phyloP scores from a whole-genome alignment of 2,888 invertebrate species.

The Metellina segmentata region DNA sequence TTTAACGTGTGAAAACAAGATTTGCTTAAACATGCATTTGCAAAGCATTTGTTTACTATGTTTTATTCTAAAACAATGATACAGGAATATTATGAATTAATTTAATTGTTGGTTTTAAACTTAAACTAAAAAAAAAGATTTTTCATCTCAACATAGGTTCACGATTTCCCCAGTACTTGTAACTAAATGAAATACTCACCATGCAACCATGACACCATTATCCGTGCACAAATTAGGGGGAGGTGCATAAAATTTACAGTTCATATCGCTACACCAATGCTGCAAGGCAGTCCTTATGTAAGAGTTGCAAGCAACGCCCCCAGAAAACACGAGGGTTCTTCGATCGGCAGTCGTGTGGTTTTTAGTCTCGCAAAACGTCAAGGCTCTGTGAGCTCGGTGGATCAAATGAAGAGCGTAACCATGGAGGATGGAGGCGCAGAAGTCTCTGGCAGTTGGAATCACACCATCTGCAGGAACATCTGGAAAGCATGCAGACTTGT shows the following conservation, averaged over 20 bases:
- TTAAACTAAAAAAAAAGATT: neutral
- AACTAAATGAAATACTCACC: conserved; percentile 81
- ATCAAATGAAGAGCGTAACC: conserved; percentile 89
- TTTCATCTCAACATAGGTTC: neutral
- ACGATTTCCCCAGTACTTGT: neutral
- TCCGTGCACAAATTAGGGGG: conserved; percentile 94
- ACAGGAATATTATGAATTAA: neutral
- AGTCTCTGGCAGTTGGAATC: conserved; percentile 82
- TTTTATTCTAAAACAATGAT: neutral
- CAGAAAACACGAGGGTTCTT: conserved; percentile 87
- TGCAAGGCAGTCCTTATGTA: conserved; percentile 88
- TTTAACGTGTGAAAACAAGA: too few species aligned
- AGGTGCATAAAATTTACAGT: conserved; percentile 86
- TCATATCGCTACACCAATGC: conserved; percentile 85
- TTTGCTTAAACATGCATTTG: too few species aligned
- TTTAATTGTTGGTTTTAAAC: neutral
- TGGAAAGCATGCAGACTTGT: neutral
- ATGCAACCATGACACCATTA: conserved; percentile 99
- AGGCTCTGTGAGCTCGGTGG: conserved; percentile 90
- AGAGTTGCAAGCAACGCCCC: conserved; percentile 97
- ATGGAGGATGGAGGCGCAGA: conserved; percentile 92
- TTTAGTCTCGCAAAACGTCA: conserved; percentile 86
- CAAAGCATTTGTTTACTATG: too few species aligned
- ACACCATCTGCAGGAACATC: conserved; percentile 77
- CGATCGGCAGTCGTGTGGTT: conserved; percentile 84